Conservation (phyloP, 2,797 vertebrate species). For the Anniella stebbinsi region DNA sequence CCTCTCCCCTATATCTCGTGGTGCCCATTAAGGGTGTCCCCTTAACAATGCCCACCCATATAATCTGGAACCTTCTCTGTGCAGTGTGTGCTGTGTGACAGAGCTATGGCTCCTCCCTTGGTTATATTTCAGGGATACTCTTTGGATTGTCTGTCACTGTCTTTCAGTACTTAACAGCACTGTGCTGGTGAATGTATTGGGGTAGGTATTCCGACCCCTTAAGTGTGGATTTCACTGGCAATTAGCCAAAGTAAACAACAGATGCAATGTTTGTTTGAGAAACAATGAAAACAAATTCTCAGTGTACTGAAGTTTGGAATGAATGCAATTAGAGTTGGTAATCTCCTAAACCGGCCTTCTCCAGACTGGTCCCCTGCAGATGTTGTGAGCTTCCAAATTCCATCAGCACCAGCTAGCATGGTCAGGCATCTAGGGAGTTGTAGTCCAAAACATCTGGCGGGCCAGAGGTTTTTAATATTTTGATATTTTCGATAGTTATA, state of each 20-base stretch:
- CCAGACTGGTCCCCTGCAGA: no score
- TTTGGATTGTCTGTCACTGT: not conserved
- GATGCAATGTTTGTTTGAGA: not conserved
- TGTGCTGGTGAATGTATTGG: no score
- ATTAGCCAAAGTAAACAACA: not conserved
- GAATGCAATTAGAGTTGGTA: not conserved
- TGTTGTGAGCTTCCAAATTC: not conserved
- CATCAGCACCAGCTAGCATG: not conserved
- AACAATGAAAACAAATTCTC: not conserved
- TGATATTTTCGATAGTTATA: no score
- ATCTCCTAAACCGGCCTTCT: no score
- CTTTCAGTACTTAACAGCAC: not conserved
- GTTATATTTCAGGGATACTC: not conserved
- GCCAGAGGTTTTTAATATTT: no score
- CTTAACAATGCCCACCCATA: not conserved
- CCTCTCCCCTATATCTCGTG: not conserved
- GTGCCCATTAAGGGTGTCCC: no score
- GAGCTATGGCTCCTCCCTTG: not conserved
- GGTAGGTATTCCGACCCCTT: not conserved
- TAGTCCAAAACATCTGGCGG: no score
- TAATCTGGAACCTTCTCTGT: not conserved
- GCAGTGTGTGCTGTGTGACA: not conserved
- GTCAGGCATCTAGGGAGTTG: no score
- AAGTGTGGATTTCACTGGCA: not conserved
- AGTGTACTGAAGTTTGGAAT: not conserved